Base-by-base conservation (phyloP, 1,140 invertebrate genomes). In the Lethocerus indicus region DNA sequence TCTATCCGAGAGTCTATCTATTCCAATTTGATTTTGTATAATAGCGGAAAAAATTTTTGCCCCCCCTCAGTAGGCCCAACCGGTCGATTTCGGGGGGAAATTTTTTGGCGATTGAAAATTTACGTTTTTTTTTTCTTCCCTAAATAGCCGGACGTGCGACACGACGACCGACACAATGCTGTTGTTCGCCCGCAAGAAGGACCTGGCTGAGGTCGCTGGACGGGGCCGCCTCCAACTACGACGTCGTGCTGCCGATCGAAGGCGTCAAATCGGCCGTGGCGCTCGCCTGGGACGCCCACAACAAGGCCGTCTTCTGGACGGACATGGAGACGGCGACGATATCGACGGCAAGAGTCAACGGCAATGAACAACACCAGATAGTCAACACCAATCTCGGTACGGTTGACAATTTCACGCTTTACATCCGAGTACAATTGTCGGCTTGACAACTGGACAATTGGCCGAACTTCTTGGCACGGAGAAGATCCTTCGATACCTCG, bases 231-330 rank as follows among this genome's bases (percentile, higher is more conserved):
- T 20, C 64, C 69, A 45, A 68, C 67, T 55, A 55, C 36, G 83
- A 87, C 50, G 76, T 63, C 13, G 78, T 87, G 0, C 76, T 88
- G 47, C 84, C 85, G 0, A 68, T 88, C 12, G 79, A 85, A 60
- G 76, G 79, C 47, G 72, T 91, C 2, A 82, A 83, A 60, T 84
- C 82, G 48, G 86, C 83, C 0, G 78, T 87, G 1, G 85, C 84
- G 2, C 62, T 91, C 7, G 81, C 85, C 46, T 91, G 84, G 83
- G 86, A 89, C 61, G 74, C 78, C 12, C 71, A 78, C 39, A 75
- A 70, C 3, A 82, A 89, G 58, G 76, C 76, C 16, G 83, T 92
- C 59, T 91, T 80, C 59, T 92, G 87, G 87, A 84, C 85, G 0
- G 88, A 92, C 60, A 76, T 87, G 1, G 83, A 86, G 54, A 74